Evolutionary conservation across 2,113 vertebrate genomes (phyloP).

Genomic region (Lynx canadensis): DNA sequence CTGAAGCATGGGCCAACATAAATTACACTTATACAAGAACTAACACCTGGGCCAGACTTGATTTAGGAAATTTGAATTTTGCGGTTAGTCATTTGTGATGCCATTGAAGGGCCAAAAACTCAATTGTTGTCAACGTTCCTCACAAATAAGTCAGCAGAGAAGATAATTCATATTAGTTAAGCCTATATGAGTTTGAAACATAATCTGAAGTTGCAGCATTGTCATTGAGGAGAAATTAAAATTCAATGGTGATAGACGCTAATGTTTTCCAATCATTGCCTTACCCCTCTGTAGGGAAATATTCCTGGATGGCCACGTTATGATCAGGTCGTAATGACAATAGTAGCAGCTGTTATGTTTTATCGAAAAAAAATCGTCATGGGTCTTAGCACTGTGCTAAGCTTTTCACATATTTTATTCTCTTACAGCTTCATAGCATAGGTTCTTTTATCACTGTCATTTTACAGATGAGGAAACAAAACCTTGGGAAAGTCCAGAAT

Average conservation of each 20-base stretch:
- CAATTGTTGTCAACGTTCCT: not conserved
- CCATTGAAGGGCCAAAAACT: not conserved
- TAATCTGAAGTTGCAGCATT: not conserved
- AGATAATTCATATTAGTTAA: not conserved
- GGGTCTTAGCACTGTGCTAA: not conserved
- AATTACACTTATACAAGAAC: not conserved
- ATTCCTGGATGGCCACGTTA: not conserved
- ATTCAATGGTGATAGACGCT: not conserved
- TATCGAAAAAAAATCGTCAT: not conserved
- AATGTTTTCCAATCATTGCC: not conserved
- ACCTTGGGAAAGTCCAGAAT: not conserved
- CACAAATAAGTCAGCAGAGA: not conserved
- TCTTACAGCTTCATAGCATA: not conserved
- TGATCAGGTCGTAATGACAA: not conserved
- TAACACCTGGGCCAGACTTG: not conserved
- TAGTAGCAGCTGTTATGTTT: not conserved
- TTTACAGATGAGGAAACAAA: not conserved
- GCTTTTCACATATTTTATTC: not conserved
- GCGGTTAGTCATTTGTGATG: not conserved
- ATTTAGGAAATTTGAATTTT: not conserved
- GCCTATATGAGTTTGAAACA: not conserved
- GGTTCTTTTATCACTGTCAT: not conserved
- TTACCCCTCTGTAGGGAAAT: not conserved
- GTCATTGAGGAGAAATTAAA: not conserved
- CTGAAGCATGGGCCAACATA: not conserved